Evolutionary conservation across 2,113 vertebrate species (phyloP), one percentile per base, ranked within the genome.

Genomic region (Cyprinus carpio): DNA sequence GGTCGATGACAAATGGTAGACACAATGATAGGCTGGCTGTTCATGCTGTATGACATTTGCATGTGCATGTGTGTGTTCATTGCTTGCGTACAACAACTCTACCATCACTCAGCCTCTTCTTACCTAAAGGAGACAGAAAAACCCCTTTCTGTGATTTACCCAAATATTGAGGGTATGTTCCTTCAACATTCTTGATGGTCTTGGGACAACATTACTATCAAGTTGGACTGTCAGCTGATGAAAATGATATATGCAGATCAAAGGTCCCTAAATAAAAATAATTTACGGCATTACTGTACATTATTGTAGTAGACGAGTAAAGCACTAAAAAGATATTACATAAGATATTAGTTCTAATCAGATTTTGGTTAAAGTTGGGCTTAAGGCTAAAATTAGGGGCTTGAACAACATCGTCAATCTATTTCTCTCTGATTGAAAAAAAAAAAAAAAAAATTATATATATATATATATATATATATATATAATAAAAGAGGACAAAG

Each of bases 1-100:
- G 54, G 40, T 81, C 23, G 11, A 16, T 40, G 37, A 51, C 54
- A 82, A 37, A 34, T 76, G 34, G 12, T 43, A 25, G 43, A 81
- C 23, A 75, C 1, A 4, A 75, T 31, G n/a, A 18, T 64, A n/a
- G 62, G 72, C 82, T 83, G 76, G 65, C 27, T 34, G 76, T 82
- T 77, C 37, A 69, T 82, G 67, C 20, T 40, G 13, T 76, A 51
- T 56, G 58, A 20, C 34, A 34, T 34, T 34, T 37, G 37, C 51
- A n/a, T 82, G 76, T 69, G 29, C 40, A 23, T 72, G 49, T 77
- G 23, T 51, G 77, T 80, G 51, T 60, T 18, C 34, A 6, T 60
- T n/a, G 37, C 64, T 82, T 69, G 7, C 40, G 77, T 67, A n/a
- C 25, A 75, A 31, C 16, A 84, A 81, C 12, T 71, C 54, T 6